Evolutionary conservation across 2,113 vertebrate species (phyloP).

Genomic region (Melanerpes formicivorus): DNA sequence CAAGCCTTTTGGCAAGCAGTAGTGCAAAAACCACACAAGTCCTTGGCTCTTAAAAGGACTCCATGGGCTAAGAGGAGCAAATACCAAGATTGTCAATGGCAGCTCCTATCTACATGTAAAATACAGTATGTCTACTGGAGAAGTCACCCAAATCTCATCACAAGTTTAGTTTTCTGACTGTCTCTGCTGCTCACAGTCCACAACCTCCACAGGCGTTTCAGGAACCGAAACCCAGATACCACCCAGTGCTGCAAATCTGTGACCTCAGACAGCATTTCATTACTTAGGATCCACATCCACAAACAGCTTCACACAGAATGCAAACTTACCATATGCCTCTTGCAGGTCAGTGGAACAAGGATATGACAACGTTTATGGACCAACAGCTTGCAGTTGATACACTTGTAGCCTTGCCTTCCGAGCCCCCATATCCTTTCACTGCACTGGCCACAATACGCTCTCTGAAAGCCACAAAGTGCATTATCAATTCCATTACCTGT

Average conservation of each 20-base stretch:
- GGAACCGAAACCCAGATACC: not conserved
- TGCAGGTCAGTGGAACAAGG: constrained; percentile 94
- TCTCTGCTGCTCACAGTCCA: not conserved
- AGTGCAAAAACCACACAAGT: not conserved
- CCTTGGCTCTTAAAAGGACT: not conserved
- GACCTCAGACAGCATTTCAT: accelerated
- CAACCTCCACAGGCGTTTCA: not conserved
- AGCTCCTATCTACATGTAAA: not conserved
- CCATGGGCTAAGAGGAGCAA: not conserved
- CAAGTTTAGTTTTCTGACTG: not conserved
- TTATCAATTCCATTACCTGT: not conserved
- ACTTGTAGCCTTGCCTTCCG: constrained; percentile 96
- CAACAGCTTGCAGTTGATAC: constrained; percentile 97
- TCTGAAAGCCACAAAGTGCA: constrained; percentile 65
- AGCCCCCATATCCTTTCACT: constrained; percentile 99
- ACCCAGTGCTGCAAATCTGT: accelerated
- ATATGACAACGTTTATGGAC: constrained; percentile 99
- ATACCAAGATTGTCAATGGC: not conserved
- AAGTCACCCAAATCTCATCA: not conserved
- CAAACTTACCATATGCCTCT: constrained; percentile 95
- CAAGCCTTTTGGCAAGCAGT: not conserved
- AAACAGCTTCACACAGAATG: accelerated
- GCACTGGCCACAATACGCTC: constrained; percentile 96
- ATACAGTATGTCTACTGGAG: not conserved
- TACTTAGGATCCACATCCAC: accelerated